Conservation (phyloP, 2,113 vertebrate genomes). For the Isichthys henryi region DNA sequence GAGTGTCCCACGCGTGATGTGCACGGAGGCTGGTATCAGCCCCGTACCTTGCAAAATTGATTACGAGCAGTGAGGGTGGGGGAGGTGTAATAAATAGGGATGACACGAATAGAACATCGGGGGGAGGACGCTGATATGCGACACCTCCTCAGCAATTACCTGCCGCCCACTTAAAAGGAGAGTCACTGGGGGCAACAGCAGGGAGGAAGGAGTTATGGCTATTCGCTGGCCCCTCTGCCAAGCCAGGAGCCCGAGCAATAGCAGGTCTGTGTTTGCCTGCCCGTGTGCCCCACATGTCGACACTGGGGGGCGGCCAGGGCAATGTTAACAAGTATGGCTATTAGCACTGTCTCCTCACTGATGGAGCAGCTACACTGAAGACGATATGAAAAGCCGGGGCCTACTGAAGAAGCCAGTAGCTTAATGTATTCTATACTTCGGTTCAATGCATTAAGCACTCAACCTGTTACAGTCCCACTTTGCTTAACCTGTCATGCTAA, state of each 20-base stretch:
- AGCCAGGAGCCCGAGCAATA: slow-evolving; percentile 44
- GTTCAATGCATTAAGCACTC: not conserved
- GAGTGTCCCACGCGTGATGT: slow-evolving; percentile 65
- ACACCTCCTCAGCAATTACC: slow-evolving; percentile 69
- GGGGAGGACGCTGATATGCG: slow-evolving; percentile 60
- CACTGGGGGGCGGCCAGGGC: not conserved
- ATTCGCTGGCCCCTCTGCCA: slow-evolving; percentile 57
- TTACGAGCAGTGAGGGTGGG: slow-evolving; percentile 60
- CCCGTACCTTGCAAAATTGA: slow-evolving; percentile 72
- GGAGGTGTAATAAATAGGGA: slow-evolving; percentile 72
- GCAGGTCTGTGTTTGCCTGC: slow-evolving; percentile 2
- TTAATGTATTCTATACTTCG: not conserved
- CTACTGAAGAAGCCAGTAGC: not conserved
- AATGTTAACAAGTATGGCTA: not conserved
- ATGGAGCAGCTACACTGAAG: not conserved
- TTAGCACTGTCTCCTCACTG: not conserved
- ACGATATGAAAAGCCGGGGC: not conserved
- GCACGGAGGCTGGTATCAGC: slow-evolving; percentile 62
- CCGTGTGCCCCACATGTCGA: not conserved
- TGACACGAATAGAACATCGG: slow-evolving; percentile 60
- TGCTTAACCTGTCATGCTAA: not conserved
- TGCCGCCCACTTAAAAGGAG: slow-evolving; percentile 66
- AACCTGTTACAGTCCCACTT: not conserved
- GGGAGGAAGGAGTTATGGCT: slow-evolving; percentile 62
- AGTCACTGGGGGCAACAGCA: slow-evolving; percentile 56